Conservation (phyloP, 2,797 vertebrate species). For the Nasua narica region DNA sequence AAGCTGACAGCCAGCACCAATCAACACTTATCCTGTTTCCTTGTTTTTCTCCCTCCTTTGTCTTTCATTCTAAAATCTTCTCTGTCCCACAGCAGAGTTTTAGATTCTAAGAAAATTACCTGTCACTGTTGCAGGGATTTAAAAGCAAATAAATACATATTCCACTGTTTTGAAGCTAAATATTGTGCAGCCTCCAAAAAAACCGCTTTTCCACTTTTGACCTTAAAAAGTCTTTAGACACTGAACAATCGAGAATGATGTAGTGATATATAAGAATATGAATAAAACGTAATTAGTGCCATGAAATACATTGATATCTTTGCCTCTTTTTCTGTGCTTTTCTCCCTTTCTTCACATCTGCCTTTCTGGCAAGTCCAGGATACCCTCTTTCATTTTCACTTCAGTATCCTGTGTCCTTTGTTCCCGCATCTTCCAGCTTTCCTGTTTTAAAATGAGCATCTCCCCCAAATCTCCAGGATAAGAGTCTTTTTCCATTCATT, state of each 20-base stretch:
- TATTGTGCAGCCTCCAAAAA: background rate
- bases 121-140: conserved; percentile 6
- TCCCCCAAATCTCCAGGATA: background rate
- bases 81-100: conserved; percentile 52
- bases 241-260: background rate
- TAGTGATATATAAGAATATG: background rate
- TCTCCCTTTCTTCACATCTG: background rate
- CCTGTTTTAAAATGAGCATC: background rate
- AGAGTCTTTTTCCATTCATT: background rate
- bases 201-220: background rate
- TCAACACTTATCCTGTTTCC: conserved; percentile 7
- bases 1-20: conserved; percentile 41
- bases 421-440: background rate
- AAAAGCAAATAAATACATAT: background rate
- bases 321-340: background rate
- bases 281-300: background rate
- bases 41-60: conserved; percentile 27
- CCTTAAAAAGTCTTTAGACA: background rate
- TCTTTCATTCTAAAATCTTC: conserved; percentile 44
- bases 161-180: background rate
- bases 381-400: background rate
- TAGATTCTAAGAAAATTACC: conserved; percentile 61
- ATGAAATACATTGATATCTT: background rate
- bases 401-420: background rate
- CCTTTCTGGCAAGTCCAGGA: background rate